Evolutionary conservation across 2,888 invertebrate species (phyloP).

Genomic region (Callyntrura guangdongensis): DNA sequence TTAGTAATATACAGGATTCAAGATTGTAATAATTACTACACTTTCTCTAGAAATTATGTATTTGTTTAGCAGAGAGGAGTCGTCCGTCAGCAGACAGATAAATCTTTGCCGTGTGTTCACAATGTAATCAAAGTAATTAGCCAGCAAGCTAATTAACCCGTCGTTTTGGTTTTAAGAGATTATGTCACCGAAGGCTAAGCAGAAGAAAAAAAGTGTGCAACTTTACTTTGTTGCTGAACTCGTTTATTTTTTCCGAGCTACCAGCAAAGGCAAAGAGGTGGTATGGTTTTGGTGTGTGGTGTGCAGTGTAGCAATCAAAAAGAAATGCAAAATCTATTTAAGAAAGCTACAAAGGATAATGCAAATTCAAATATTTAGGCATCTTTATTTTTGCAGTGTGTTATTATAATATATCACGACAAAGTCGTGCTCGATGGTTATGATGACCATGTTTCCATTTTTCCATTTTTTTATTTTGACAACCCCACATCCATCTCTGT

Average conservation of each 20-base stretch:
- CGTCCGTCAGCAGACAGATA: neutral
- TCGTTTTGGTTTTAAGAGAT: neutral
- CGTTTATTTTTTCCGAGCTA: neutral
- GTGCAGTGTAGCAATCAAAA: neutral
- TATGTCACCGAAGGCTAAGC: slow-evolving; percentile 16
- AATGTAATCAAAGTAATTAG: slow-evolving; percentile 52
- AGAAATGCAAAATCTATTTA: neutral
- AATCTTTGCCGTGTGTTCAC: neutral
- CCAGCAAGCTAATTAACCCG: slow-evolving; percentile 32
- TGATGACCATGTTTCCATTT: slow-evolving; percentile 36
- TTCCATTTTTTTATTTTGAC: slow-evolving; percentile 20
- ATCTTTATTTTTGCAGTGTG: neutral
- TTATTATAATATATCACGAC: neutral
- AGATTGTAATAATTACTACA: neutral
- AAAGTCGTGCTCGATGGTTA: neutral
- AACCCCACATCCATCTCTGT: neutral
- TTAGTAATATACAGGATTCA: neutral
- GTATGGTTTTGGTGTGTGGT: no score
- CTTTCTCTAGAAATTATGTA: slow-evolving; percentile 1
- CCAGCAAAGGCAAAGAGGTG: no score
- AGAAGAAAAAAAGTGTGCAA: neutral
- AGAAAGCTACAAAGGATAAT: neutral
- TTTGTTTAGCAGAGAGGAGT: slow-evolving; percentile 19
- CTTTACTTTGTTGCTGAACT: slow-evolving; percentile 8
- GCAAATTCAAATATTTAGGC: neutral